A percentile compares a stretch with the other conserved stretches of the same genome.
Evolutionary conservation across 2,113 vertebrate species (phyloP).

Genomic region (Scortum barcoo): DNA sequence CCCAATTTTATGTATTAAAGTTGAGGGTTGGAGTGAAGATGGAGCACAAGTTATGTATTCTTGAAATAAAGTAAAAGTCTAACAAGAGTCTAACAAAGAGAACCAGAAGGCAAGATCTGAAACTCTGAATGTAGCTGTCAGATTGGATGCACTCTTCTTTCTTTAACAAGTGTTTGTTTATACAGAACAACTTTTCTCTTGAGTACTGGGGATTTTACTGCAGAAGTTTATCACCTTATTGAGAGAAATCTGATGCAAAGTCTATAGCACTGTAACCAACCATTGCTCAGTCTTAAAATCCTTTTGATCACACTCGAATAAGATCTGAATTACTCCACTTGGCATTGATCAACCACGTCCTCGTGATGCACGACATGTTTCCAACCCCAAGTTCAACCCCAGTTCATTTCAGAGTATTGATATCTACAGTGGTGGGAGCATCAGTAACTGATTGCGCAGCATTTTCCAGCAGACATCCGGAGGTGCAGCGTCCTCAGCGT

Average conservation of each 20-base stretch:
- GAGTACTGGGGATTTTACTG: not conserved
- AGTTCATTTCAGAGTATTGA: constrained; percentile 14
- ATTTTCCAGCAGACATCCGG: constrained; percentile 40
- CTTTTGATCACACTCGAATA: constrained; percentile 7
- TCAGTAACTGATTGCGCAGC: constrained; percentile 17
- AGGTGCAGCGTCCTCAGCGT: constrained; percentile 52
- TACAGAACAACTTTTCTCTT: not conserved
- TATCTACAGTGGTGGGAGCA: not conserved
- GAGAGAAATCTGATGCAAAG: not conserved
- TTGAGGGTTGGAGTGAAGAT: not conserved
- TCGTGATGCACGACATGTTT: not conserved
- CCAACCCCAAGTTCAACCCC: constrained; percentile 13
- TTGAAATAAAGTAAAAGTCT: too few species aligned
- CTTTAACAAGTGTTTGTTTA: not conserved
- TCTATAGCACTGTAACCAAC: not conserved
- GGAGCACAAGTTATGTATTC: not conserved
- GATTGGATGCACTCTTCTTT: not conserved
- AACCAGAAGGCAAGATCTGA: not conserved
- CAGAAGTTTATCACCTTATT: not conserved
- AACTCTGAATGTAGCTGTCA: not conserved
- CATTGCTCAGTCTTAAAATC: not conserved
- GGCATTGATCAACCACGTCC: not conserved
- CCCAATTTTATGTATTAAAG: not conserved
- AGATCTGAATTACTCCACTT: constrained; percentile 7
- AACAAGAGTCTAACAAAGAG: not conserved